Evolutionary conservation across 2,797 vertebrate genomes (phyloP), one percentile per base, ranked within the genome.

Genomic region (Sternotherus odoratus): DNA sequence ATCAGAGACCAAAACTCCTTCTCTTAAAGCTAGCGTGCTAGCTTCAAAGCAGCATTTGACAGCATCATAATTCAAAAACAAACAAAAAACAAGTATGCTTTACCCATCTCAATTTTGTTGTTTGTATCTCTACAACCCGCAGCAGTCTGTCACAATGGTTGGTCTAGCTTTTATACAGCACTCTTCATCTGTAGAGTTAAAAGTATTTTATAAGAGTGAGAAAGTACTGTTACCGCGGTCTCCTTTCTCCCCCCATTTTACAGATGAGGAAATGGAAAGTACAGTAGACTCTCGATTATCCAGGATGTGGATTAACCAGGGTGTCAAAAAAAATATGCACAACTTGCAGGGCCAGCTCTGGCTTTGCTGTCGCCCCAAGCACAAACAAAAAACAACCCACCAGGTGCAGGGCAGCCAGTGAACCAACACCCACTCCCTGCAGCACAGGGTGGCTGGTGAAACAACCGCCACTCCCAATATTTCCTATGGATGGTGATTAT

Each of bases 31-130:
- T 49, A 49, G 19, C 30, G 24, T 5, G 26, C n/a, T 0, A 28
- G 49, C n/a, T 93, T 83, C 77, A 81, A 82, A 94, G 79, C 8
- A 82, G 33, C 24, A 1, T 74, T 83, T 82, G 69, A 51, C 82
- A 94, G 77, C 72, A 1, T 5, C 28, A 12, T 1, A 69, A 13
- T 24, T 63, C 28, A 36, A 10, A 8, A 1, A 4, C 9, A 75
- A 57, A 26, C 72, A 26, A 3, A 85, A 72, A 53, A 13, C 1
- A 66, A 89, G 82, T 9, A 5, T 1, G 3, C 56, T 78, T 12
- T 63, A 51, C 43, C 30, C 24, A 19, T 2, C n/a, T 51, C 46
- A n/a, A 75, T 28, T n/a, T 90, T n/a, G 17, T 33, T 36, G 66
- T 5, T 0, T 1, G 12, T 4, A 9, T 1, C 7, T 49, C 80